These are phyloP conservation scores for Chaetodon auriga DNA, from an alignment of 2,113 vertebrate genomes.

Conservation along the genomic window DNA sequence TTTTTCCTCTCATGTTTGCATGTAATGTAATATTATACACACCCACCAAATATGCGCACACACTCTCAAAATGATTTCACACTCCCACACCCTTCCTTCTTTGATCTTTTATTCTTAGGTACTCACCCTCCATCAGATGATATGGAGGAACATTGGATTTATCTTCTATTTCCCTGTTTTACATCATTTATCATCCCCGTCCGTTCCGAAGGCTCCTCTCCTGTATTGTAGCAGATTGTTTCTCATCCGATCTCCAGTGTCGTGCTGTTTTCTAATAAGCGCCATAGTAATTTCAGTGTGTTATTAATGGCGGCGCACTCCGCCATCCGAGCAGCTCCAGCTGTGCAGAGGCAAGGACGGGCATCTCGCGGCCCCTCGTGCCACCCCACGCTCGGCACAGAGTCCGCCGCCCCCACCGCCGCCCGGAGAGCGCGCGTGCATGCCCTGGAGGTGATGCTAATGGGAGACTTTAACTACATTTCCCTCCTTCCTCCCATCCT, in stretches of 20 bases:
- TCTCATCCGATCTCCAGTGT: conserved; percentile 67
- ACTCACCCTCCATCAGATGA: conserved; percentile 48
- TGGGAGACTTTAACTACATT: conserved; percentile 79
- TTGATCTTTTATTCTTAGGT: conserved; percentile 59
- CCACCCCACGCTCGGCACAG: conserved; percentile 18
- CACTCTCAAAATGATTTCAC: conserved; percentile 41
- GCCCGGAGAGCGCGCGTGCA: conserved; percentile 49
- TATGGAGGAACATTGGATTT: conserved; percentile 25
- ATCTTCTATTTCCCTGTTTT: conserved; percentile 56
- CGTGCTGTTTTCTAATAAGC: conserved; percentile 78
- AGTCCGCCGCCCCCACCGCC: conserved; percentile 20
- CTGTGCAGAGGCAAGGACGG: conserved; percentile 51
- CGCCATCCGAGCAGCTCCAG: conserved; percentile 51
- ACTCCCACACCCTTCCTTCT: conserved; percentile 44
- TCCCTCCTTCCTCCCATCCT: conserved; percentile 65
- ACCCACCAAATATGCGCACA: conserved; percentile 9
- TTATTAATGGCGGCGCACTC: conserved; percentile 66
- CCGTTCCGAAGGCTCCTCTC: conserved; percentile 49
- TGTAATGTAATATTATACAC: conserved; percentile 19
- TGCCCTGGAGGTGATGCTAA: conserved; percentile 78
- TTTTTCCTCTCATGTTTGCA: conserved; percentile 27
- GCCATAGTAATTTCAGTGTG: conserved; percentile 63
- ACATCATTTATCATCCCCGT: conserved; percentile 61
- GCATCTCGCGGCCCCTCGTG: conserved; percentile 25
- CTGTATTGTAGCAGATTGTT: conserved; percentile 62